Percentiles rank a stretch among this genome's conserved stretches.
Conservation (phyloP, 92 coral and sea anemone species). For the Actinostola sp. region DNA sequence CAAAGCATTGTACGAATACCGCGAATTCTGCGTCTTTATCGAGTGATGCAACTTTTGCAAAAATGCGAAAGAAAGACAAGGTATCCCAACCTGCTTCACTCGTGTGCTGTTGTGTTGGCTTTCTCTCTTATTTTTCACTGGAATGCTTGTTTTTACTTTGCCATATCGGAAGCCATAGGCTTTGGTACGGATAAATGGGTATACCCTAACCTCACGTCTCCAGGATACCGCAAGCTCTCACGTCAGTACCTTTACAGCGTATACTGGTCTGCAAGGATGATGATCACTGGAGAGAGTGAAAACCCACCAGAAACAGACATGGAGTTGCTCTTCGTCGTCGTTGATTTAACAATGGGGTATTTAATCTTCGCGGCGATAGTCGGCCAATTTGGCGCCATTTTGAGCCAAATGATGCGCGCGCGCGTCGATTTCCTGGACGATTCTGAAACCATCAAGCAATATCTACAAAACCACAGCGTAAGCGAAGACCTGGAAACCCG, state of each 20-base stretch:
- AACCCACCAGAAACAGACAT: constrained; percentile 80
- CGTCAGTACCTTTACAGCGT: constrained; percentile 84
- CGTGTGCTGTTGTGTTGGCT: constrained; percentile 48
- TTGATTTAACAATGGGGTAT: constrained; percentile 70
- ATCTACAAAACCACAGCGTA: constrained; percentile 65
- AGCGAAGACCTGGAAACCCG: constrained; percentile 70
- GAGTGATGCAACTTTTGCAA: constrained; percentile 60
- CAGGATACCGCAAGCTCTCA: constrained; percentile 46
- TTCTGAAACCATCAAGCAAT: constrained; percentile 69
- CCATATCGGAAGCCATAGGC: constrained; percentile 74
- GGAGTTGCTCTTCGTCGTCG: constrained; percentile 74
- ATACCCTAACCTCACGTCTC: constrained; percentile 59
- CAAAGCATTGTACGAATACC: constrained; percentile 53
- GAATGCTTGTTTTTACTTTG: constrained; percentile 85
- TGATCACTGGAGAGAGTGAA: constrained; percentile 82
- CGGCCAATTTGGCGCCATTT: constrained; percentile 86
- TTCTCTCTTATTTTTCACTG: constrained; percentile 82
- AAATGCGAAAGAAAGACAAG: constrained; percentile 64
- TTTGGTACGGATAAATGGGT: constrained; percentile 91
- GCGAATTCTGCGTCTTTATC: constrained; percentile 70
- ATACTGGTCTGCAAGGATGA: constrained; percentile 78
- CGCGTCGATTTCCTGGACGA: constrained; percentile 72
- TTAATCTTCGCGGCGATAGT: constrained; percentile 82
- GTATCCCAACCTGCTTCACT: constrained; percentile 67
- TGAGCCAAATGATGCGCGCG: constrained; percentile 69